A percentile compares a stretch with the other conserved stretches of the same genome.
phyloP scores from a whole-genome alignment of 2,888 invertebrate species.

The Ferdinandea cuprea region DNA sequence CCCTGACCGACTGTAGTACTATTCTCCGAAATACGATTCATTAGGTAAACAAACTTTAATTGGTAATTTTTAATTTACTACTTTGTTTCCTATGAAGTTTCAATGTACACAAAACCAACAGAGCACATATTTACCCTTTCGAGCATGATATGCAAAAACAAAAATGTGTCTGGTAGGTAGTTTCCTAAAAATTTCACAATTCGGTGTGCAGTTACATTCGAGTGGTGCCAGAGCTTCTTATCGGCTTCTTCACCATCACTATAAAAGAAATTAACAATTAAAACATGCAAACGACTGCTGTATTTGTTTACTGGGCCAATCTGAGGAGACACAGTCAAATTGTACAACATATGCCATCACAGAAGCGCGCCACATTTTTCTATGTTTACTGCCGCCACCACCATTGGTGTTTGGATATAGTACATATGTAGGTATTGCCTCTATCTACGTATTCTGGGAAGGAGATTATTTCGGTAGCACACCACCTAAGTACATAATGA shows the following conservation, averaged over 20 bases:
- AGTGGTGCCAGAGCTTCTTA: not conserved
- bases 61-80: slow-evolving; percentile 15
- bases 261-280: slow-evolving; percentile 1
- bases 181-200: slow-evolving; percentile 11
- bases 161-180: too few relatives aligned
- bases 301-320: slow-evolving; percentile 10
- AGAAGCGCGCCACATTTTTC: not conserved
- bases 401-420: too few relatives aligned
- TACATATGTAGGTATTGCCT: too few relatives aligned
- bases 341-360: not conserved
- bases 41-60: slow-evolving; percentile 24
- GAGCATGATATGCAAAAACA: slow-evolving; percentile 19
- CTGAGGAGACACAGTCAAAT: slow-evolving; percentile 4
- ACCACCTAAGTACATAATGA: slow-evolving; percentile 5
- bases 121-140: not conserved
- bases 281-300: slow-evolving; percentile 7
- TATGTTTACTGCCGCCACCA: not conserved
- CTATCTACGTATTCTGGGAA: not conserved
- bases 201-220: slow-evolving; percentile 9
- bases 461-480: slow-evolving; percentile 7
- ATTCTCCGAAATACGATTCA: not conserved
- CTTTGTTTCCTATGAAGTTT: not conserved
- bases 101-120: not conserved
- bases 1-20: slow-evolving; percentile 25
- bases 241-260: not conserved